Evolutionary conservation across 1,140 invertebrate species (phyloP).

Genomic region (Nilaparvata lugens): DNA sequence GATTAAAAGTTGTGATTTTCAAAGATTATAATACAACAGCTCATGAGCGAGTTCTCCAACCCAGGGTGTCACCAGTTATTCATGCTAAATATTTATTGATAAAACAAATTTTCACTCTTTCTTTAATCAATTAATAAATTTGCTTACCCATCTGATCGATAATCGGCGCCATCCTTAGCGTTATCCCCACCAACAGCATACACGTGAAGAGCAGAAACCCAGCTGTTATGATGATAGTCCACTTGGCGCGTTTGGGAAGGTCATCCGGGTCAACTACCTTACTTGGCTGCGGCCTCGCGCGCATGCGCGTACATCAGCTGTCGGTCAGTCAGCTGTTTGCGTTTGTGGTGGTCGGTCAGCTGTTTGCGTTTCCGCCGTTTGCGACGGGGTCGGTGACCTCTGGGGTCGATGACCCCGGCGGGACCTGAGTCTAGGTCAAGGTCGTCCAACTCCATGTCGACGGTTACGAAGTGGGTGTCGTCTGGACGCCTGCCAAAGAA

Average conservation of each 20-base stretch:
- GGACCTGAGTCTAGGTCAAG: not conserved
- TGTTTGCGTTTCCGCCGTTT: not conserved
- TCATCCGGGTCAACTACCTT: constrained; percentile 53
- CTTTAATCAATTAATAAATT: too few relatives aligned
- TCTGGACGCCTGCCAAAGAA: not conserved
- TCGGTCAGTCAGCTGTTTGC: not conserved
- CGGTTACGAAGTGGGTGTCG: constrained; percentile 19
- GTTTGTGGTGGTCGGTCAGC: not conserved
- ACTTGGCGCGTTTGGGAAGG: constrained; percentile 67
- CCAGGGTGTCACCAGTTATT: too few relatives aligned
- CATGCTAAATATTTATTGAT: too few relatives aligned
- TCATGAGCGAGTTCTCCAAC: too few relatives aligned
- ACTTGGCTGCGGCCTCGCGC: not conserved
- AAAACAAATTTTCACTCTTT: too few relatives aligned
- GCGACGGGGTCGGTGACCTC: not conserved
- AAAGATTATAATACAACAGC: too few relatives aligned
- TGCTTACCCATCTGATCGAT: constrained; percentile 88
- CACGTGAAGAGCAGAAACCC: constrained; percentile 76
- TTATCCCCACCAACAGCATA: constrained; percentile 77
- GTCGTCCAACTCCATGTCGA: constrained; percentile 17
- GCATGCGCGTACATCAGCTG: not conserved
- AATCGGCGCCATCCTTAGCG: constrained; percentile 78
- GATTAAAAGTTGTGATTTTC: too few relatives aligned
- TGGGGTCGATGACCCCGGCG: constrained; percentile 6
- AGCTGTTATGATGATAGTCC: constrained; percentile 81